Evolutionary conservation across 64 coral and sea anemone genomes (phyloP).

Genomic region (Stichodactyla mertensii): DNA sequence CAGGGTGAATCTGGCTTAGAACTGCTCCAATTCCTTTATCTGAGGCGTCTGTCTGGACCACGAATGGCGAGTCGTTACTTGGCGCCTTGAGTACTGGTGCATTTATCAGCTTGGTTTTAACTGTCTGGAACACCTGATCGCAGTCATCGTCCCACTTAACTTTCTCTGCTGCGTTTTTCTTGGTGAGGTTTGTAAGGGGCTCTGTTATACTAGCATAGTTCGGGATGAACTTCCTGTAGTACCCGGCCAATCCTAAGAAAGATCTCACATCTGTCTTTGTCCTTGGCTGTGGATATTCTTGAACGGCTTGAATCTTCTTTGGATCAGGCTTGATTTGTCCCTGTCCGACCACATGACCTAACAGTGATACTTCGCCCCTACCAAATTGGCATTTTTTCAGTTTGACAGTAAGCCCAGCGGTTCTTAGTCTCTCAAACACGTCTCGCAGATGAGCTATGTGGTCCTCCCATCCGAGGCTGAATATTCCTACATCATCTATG

Average conservation of each 20-base stretch:
- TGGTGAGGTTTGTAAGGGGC: conserved; percentile 27
- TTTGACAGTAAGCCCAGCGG: conserved; percentile 2
- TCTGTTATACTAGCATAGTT: conserved; percentile 15
- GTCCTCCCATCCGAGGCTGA: conserved; percentile 6
- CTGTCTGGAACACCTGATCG: not conserved
- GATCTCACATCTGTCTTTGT: conserved; percentile 43
- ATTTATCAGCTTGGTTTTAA: not conserved
- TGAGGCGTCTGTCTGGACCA: conserved; percentile 34
- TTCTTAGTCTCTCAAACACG: not conserved
- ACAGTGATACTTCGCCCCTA: not conserved
- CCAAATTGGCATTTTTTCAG: conserved; percentile 19
- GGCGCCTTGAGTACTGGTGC: conserved; percentile 11
- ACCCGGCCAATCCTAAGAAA: conserved; percentile 42
- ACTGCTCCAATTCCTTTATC: conserved; percentile 22
- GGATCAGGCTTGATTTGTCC: conserved; percentile 18
- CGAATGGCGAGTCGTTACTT: not conserved
- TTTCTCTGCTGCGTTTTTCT: not conserved
- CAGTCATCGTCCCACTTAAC: conserved; percentile 10
- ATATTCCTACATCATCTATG: conserved; percentile 19
- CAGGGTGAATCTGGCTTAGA: conserved; percentile 22
- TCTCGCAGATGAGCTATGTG: conserved; percentile 20
- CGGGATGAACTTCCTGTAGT: conserved; percentile 41
- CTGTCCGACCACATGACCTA: conserved; percentile 42
- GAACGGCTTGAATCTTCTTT: not conserved
- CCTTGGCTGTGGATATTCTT: not conserved